A percentile compares a stretch with the other conserved stretches of the same genome.
Conservation (phyloP, 2,797 vertebrate genomes). For the Hypotaenidia philippensis region DNA sequence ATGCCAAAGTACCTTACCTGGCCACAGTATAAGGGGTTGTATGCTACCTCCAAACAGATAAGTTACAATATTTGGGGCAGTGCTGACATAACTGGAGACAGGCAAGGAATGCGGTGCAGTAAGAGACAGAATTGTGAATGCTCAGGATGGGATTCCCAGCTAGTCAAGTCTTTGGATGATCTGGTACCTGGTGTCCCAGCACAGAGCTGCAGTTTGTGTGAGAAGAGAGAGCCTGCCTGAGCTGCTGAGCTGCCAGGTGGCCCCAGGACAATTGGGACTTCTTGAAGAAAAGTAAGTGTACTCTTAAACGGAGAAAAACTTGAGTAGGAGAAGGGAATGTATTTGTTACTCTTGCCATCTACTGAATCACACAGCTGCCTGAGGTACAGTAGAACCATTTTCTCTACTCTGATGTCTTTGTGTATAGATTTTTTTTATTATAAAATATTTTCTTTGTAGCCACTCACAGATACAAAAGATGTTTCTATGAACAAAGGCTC, state of each 20-base stretch:
- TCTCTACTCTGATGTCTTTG: not conserved
- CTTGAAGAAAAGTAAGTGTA: not conserved
- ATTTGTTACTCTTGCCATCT: not conserved
- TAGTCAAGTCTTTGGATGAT: not conserved
- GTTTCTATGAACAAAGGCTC: not conserved
- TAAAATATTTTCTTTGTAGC: not conserved
- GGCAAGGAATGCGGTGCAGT: fast-evolving
- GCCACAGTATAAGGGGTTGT: not conserved
- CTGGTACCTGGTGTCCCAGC: not conserved
- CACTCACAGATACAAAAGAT: not conserved
- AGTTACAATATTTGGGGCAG: not conserved
- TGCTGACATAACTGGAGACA: not conserved
- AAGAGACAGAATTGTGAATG: not conserved
- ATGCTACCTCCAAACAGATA: not conserved
- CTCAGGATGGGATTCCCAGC: not conserved
- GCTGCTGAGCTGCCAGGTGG: not conserved
- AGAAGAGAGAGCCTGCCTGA: not conserved
- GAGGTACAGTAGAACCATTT: fast-evolving
- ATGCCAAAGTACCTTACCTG: not conserved
- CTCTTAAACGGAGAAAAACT: not conserved
- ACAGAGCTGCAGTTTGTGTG: not conserved
- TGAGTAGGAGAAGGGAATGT: not conserved
- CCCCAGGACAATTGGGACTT: not conserved
- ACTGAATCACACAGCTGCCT: not conserved
- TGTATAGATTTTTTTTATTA: not conserved